A percentile compares a stretch with the other conserved stretches of the same genome.
Conservation (phyloP, 2,113 vertebrate species). For the Romanogobio albipinnatus region DNA sequence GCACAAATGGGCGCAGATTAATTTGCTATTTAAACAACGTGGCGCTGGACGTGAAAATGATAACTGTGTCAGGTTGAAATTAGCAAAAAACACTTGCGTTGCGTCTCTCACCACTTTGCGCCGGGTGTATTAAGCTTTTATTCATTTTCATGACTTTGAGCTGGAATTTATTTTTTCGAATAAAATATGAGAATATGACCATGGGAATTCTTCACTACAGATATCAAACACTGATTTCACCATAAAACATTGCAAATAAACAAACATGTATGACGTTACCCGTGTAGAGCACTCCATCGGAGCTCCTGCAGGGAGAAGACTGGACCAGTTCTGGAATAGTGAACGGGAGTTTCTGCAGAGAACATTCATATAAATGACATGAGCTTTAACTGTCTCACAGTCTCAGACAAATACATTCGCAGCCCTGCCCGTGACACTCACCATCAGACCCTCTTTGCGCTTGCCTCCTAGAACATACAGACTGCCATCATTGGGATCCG, state of each 20-base stretch:
- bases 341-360: constrained; percentile 92
- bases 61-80: too few species aligned
- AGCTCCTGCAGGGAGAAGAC: constrained; percentile 93
- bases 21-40: too few species aligned
- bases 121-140: not conserved
- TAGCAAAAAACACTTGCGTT: too few species aligned
- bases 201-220: not conserved
- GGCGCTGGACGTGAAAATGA: too few species aligned
- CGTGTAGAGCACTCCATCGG: constrained; percentile 92
- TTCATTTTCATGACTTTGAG: not conserved
- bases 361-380: constrained; percentile 33
- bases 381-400: not conserved
- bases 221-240: constrained; percentile 4
- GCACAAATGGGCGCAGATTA: too few species aligned
- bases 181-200: not conserved
- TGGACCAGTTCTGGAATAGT: constrained; percentile 96
- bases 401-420: constrained; percentile 23
- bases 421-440: constrained; percentile 64
- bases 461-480: constrained; percentile 90
- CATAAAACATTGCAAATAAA: not conserved
- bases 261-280: constrained; percentile 71
- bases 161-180: too few species aligned
- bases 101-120: too few species aligned
- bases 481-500: constrained; percentile 94
- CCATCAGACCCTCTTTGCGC: constrained; percentile 93